Percentiles rank a stretch among this genome's conserved stretches.
These are phyloP conservation scores for Cheilosia variabilis DNA, from an alignment of 2,888 invertebrate genomes.

Conservation along the genomic window DNA sequence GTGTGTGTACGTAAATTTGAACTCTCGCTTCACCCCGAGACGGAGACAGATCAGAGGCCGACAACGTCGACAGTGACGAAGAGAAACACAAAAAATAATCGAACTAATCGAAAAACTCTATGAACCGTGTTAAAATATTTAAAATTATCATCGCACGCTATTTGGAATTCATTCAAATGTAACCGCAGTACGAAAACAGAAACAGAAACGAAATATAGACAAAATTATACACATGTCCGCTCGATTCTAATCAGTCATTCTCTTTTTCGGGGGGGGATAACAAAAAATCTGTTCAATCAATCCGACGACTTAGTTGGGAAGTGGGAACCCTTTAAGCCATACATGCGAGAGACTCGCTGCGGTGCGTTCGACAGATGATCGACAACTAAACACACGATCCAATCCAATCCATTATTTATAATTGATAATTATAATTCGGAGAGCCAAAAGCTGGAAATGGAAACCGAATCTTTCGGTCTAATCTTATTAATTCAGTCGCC, in stretches of 20 bases:
- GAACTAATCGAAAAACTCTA: conserved; percentile 74
- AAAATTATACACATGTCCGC: conserved; percentile 57
- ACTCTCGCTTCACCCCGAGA: conserved; percentile 56
- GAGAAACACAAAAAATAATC: conserved; percentile 61
- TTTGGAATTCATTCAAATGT: conserved; percentile 69
- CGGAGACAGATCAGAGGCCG: conserved; percentile 2
- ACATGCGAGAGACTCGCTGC: background rate
- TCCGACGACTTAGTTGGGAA: conserved; percentile 6
- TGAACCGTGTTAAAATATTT: conserved; percentile 73
- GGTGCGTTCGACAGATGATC: conserved; percentile 46
- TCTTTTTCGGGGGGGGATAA: background rate
- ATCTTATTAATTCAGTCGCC: conserved; percentile 56
- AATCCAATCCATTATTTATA: conserved; percentile 45
- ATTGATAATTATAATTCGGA: conserved; percentile 38
- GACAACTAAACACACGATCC: conserved; percentile 32
- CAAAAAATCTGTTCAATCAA: conserved; percentile 29
- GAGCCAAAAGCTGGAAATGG: conserved; percentile 7
- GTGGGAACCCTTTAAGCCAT: conserved; percentile 3
- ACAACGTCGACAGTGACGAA: conserved; percentile 26
- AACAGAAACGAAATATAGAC: conserved; percentile 4
- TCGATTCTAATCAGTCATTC: conserved; percentile 69
- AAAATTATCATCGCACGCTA: conserved; percentile 74
- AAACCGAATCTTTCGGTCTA: conserved; percentile 39
- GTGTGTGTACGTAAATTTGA: conserved; percentile 15
- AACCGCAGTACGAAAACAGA: conserved; percentile 8